These are phyloP conservation scores for Bombus pyrosoma DNA, from an alignment of 1,140 invertebrate species.

Conservation along the genomic window DNA sequence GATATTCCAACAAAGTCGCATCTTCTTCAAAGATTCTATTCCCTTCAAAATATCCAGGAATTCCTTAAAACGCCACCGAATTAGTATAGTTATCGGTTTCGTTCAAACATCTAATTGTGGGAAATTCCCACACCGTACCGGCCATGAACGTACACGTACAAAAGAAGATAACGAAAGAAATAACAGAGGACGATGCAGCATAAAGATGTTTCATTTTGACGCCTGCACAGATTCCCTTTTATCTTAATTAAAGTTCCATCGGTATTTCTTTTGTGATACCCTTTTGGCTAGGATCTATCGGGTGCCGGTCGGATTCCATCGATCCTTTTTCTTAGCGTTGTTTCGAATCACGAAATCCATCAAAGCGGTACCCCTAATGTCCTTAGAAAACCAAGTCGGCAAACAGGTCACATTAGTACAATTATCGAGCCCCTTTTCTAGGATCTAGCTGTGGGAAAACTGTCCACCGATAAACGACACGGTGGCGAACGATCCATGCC, in stretches of 20 bases:
- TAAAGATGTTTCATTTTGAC: constrained; percentile 33
- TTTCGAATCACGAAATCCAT: constrained; percentile 19
- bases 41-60: background rate
- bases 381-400: constrained; percentile 48
- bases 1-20: background rate
- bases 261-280: constrained; percentile 27
- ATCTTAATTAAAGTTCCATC: constrained; percentile 31
- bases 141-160: background rate
- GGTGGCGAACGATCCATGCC: constrained; percentile 18
- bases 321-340: background rate
- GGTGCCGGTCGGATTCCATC: background rate
- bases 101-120: constrained; percentile 26
- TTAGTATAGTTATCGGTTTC: constrained; percentile 43
- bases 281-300: background rate
- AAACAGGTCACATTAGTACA: constrained; percentile 70
- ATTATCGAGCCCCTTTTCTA: constrained; percentile 59
- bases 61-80: background rate
- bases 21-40: background rate
- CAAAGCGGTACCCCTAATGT: constrained; percentile 40
- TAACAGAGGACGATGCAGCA: background rate
- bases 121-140: constrained; percentile 11
- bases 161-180: constrained; percentile 22
- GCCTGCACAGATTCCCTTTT: constrained; percentile 51
- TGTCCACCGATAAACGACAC: constrained; percentile 35
- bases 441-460: constrained; percentile 61